Evolutionary conservation across 2,113 vertebrate genomes (phyloP).

Genomic region (Brienomyrus longianalis): DNA sequence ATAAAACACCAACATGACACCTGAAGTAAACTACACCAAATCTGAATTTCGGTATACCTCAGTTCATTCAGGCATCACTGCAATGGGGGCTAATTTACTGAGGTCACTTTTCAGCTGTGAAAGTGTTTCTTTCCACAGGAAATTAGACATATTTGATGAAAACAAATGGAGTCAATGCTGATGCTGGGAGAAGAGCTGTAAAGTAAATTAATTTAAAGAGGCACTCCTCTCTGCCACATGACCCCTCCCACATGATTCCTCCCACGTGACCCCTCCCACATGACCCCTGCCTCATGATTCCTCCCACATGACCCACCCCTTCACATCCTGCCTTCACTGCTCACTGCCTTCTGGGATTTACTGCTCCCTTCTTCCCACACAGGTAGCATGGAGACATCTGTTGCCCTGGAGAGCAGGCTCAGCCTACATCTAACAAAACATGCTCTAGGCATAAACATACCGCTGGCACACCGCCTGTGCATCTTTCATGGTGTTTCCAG

Average conservation of each 20-base stretch:
- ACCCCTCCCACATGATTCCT: not conserved
- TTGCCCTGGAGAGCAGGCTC: not conserved
- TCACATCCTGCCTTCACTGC: not conserved
- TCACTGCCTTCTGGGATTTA: not conserved
- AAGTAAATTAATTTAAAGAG: not conserved
- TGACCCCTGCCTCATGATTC: not conserved
- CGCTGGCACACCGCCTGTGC: slow-evolving; percentile 85
- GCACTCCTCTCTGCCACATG: not conserved
- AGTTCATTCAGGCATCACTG: not conserved
- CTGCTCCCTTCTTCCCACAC: not conserved
- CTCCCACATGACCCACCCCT: not conserved
- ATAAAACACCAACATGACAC: not conserved
- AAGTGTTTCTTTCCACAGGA: not conserved
- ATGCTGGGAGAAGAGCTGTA: not conserved
- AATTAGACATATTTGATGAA: not conserved
- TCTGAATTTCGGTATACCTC: not conserved
- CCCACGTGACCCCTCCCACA: not conserved
- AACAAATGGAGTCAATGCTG: not conserved
- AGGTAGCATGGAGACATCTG: not conserved
- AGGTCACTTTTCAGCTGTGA: not conserved
- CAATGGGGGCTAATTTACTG: not conserved
- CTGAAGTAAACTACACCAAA: not conserved
- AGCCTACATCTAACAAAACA: not conserved
- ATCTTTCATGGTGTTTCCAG: slow-evolving; percentile 92
- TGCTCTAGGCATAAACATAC: slow-evolving; percentile 47